Evolutionary conservation across 2,888 invertebrate species (phyloP).

Genomic region (Drosophila nr. medialis): DNA sequence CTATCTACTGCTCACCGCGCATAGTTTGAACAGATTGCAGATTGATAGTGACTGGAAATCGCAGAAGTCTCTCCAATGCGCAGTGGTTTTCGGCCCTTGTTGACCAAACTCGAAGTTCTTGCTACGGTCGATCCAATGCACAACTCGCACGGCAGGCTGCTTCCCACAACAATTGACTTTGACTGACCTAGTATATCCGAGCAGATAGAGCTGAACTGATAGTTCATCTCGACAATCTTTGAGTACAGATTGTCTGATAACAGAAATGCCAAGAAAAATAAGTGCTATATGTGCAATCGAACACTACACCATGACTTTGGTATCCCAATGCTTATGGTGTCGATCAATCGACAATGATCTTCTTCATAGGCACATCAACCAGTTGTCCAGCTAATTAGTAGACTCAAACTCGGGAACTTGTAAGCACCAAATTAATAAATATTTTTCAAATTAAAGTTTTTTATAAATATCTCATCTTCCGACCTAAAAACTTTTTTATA

Average conservation of each 20-base stretch:
- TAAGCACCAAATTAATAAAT: not conserved
- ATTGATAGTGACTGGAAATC: not conserved
- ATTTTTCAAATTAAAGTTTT: not conserved
- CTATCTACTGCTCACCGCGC: no score
- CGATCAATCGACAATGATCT: not conserved
- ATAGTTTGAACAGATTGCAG: not conserved
- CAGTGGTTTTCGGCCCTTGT: not conserved
- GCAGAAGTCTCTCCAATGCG: not conserved
- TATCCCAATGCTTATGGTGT: not conserved
- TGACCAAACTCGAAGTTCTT: not conserved
- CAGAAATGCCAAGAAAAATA: fast-evolving
- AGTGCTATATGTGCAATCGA: no score
- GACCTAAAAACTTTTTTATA: not conserved
- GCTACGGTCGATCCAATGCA: no score
- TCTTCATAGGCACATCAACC: not conserved
- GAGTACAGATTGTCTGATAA: not conserved
- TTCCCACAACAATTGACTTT: not conserved
- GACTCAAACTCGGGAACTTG: no score
- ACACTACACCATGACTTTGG: no score
- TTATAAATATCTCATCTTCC: no score
- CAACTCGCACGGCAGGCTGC: not conserved
- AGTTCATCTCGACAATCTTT: not conserved
- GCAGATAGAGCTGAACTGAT: not conserved
- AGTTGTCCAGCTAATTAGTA: no score
- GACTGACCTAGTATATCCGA: not conserved